Percentiles rank a stretch among this genome's conserved stretches.
These are phyloP conservation scores for Leptinotarsa lineolata DNA, from an alignment of 1,140 invertebrate species.

Conservation along the genomic window DNA sequence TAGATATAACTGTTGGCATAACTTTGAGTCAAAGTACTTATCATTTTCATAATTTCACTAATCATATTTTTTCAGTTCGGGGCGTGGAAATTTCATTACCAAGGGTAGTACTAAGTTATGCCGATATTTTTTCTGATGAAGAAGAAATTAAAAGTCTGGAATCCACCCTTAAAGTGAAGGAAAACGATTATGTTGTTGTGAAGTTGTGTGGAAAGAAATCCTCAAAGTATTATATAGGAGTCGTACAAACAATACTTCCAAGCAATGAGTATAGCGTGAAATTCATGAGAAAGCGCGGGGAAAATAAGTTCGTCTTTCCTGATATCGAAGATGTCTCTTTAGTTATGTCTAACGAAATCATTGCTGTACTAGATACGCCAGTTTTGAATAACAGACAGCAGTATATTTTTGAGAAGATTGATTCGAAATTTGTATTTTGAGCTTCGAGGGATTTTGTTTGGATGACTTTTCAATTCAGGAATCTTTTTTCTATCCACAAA, in stretches of 20 bases:
- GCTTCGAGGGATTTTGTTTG: too few relatives aligned
- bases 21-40: too few relatives aligned
- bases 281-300: slow-evolving; percentile 1
- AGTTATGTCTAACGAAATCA: not conserved
- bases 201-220: slow-evolving; percentile 6
- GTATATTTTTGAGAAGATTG: slow-evolving; percentile 9
- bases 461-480: too few relatives aligned
- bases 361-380: not conserved
- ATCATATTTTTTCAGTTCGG: too few relatives aligned
- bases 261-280: not conserved
- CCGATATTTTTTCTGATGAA: too few relatives aligned
- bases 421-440: not conserved
- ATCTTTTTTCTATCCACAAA: too few relatives aligned
- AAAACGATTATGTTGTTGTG: slow-evolving; percentile 8
- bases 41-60: too few relatives aligned
- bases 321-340: slow-evolving; percentile 4
- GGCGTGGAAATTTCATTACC: too few relatives aligned
- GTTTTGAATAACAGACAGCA: slow-evolving; percentile 10
- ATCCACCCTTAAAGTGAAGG: not conserved
- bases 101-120: too few relatives aligned
- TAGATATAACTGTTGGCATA: too few relatives aligned
- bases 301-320: slow-evolving; percentile 14
- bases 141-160: too few relatives aligned
- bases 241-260: not conserved
- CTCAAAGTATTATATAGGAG: slow-evolving; percentile 1